Conservation (phyloP, 2,113 vertebrate species). For the Megaleporinus macrocephalus region DNA sequence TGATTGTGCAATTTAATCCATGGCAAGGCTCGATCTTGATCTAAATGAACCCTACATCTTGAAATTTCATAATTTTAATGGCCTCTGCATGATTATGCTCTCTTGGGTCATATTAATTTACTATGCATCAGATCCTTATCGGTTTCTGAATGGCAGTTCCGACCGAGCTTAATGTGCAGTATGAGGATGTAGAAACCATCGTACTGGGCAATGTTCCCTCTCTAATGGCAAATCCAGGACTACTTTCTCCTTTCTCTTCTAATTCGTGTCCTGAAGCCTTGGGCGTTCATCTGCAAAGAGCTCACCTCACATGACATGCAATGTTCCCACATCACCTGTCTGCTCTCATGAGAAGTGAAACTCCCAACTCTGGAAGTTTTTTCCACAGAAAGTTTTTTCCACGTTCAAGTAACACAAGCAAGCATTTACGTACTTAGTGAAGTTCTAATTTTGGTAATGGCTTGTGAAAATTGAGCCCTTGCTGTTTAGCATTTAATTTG, state of each 20-base stretch:
- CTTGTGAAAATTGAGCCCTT: not conserved
- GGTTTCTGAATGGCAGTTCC: not conserved
- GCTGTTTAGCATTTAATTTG: not conserved
- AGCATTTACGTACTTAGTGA: not conserved
- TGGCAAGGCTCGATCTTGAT: not conserved
- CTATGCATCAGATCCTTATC: conserved; percentile 4
- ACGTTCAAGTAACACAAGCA: not conserved
- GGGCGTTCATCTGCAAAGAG: not conserved
- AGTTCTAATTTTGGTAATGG: conserved; percentile 7
- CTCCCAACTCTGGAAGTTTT: not conserved
- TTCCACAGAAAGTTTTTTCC: not conserved
- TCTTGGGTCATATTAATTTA: conserved; percentile 9
- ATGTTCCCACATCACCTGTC: not conserved
- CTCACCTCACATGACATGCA: not conserved
- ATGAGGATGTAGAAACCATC: not conserved
- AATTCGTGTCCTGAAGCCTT: not conserved
- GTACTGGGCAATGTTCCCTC: not conserved
- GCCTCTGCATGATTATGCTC: not conserved
- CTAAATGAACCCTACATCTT: not conserved
- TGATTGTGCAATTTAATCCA: not conserved
- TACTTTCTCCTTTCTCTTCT: not conserved
- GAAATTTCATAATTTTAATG: not conserved
- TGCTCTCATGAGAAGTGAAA: not conserved
- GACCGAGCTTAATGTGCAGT: not conserved
- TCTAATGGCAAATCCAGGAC: not conserved